Evolutionary conservation across 1,140 invertebrate species (phyloP).

Genomic region (Hylyphantes graminicola): DNA sequence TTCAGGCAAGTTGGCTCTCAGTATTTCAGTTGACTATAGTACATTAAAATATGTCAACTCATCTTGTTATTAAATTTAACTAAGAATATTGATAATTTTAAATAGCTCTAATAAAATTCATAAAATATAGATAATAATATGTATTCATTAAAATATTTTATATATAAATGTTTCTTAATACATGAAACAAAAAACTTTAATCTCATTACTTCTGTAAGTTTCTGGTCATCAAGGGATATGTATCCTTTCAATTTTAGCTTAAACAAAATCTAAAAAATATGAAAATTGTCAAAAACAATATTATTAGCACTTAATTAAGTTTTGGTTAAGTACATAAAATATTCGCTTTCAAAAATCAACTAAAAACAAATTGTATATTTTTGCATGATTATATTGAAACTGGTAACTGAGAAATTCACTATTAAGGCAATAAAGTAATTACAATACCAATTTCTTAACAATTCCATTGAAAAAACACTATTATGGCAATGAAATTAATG

Average conservation of each 20-base stretch:
- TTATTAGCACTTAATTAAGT: background rate
- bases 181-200: background rate
- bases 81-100: too few relatives aligned
- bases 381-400: too few relatives aligned
- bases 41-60: background rate
- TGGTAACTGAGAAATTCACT: too few relatives aligned
- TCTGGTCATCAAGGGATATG: conserved; percentile 22
- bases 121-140: background rate
- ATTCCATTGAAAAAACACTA: too few relatives aligned
- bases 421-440: too few relatives aligned
- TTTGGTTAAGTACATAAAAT: background rate
- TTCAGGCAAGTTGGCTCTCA: too few relatives aligned
- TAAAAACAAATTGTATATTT: background rate
- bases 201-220: conserved; percentile 34
- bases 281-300: background rate
- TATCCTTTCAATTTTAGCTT: conserved; percentile 66
- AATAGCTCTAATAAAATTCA: too few relatives aligned
- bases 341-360: background rate
- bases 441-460: too few relatives aligned
- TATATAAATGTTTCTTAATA: background rate
- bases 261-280: conserved; percentile 68
- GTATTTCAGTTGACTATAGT: background rate
- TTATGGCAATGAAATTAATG: too few relatives aligned
- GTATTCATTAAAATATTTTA: background rate
- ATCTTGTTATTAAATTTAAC: background rate